Conservation (phyloP, 2,113 vertebrate species). For the Struthio camelus region DNA sequence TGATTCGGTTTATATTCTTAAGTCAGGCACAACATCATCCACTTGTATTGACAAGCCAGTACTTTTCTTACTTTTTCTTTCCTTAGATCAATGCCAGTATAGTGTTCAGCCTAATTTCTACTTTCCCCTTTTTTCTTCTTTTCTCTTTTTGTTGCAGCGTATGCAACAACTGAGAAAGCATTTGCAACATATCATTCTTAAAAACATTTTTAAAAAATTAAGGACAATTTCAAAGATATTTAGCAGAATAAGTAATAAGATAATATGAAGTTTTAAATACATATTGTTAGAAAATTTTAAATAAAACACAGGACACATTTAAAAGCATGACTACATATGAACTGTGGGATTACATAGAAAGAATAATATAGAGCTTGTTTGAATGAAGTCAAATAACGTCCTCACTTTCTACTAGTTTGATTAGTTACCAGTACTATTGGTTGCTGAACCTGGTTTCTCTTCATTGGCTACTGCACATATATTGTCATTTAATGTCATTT, state of each 20-base stretch:
- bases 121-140: neutral
- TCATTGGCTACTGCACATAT: neutral
- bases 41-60: neutral
- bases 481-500: neutral
- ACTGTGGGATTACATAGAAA: neutral
- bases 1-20: neutral
- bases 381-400: neutral
- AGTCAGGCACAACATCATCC: neutral
- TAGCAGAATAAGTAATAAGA: neutral
- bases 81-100: neutral
- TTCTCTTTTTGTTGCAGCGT: neutral
- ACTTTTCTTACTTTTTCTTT: neutral
- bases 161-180: neutral
- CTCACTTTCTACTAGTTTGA: neutral
- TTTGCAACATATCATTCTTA: neutral
- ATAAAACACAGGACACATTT: neutral
- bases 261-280: neutral
- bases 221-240: neutral
- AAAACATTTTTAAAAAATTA: neutral
- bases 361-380: neutral
- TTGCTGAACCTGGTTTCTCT: neutral
- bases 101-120: neutral
- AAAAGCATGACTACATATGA: neutral
- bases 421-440: neutral
- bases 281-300: neutral